Conservation (phyloP, 2,888 invertebrate genomes). For the Hylaea fasciaria region DNA sequence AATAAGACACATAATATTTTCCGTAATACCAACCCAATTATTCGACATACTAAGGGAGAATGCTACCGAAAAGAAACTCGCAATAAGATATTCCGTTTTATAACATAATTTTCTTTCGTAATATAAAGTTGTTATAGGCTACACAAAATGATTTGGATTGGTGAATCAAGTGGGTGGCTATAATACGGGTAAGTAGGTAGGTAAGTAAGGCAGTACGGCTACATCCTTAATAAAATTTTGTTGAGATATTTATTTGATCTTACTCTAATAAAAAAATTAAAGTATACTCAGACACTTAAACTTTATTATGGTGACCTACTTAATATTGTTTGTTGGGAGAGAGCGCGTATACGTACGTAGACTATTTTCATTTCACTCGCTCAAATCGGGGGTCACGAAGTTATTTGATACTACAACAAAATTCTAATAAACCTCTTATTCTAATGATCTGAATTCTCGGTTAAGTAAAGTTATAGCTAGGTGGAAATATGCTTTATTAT, state of each 20-base stretch:
- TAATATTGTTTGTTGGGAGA: conserved; percentile 21
- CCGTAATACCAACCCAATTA: conserved; percentile 25
- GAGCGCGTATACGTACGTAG: conserved; percentile 19
- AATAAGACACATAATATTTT: conserved; percentile 7
- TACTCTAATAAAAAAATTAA: conserved; percentile 30
- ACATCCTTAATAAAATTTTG: conserved; percentile 32
- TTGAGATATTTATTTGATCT: conserved; percentile 22
- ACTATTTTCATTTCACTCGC: conserved; percentile 23
- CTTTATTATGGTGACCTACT: conserved; percentile 38
- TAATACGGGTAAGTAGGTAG: conserved; percentile 19
- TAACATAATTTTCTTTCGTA: conserved; percentile 25
- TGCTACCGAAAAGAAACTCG: conserved; percentile 20
- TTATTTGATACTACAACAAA: conserved; percentile 12
- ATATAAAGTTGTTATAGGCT: conserved; percentile 28
- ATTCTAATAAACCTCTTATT: background rate
- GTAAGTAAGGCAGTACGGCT: background rate
- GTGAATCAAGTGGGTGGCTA: conserved; percentile 29
- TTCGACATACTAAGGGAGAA: conserved; percentile 23
- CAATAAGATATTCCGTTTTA: conserved; percentile 25
- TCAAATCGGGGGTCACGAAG: conserved; percentile 20
- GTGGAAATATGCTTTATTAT: too few species aligned
- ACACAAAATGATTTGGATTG: conserved; percentile 24
- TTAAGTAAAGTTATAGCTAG: background rate
- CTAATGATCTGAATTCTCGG: background rate
- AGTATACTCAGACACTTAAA: conserved; percentile 20